phyloP scores from a whole-genome alignment of 2,797 vertebrate species.

The Gymnodraco acuticeps region DNA sequence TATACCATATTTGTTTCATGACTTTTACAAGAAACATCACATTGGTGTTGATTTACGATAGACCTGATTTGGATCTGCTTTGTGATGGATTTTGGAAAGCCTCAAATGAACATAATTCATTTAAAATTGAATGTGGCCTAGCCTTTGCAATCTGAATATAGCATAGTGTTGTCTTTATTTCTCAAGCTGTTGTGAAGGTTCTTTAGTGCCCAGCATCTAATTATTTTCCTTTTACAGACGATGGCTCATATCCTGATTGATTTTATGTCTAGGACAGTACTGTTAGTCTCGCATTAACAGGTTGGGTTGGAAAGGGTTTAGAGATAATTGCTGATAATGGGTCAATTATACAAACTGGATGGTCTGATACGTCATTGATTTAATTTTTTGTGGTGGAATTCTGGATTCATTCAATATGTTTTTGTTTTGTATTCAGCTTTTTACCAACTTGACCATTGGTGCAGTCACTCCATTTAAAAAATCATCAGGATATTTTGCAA shows the following conservation, averaged over 20 bases:
- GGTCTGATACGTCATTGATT: too few relatives aligned
- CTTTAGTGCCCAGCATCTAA: neutral
- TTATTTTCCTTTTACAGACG: neutral
- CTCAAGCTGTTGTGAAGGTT: neutral
- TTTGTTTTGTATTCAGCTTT: neutral
- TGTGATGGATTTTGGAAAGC: neutral
- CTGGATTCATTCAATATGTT: neutral
- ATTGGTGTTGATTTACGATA: neutral
- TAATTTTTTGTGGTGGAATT: neutral
- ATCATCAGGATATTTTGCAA: slow-evolving; percentile 7
- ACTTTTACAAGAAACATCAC: neutral
- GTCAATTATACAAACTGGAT: neutral
- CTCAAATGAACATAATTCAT: neutral
- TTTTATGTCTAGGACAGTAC: neutral
- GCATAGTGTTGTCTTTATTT: neutral
- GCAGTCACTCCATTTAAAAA: neutral
- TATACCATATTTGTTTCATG: neutral
- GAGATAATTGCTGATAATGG: neutral
- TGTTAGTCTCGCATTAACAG: neutral
- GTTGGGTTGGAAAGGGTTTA: neutral
- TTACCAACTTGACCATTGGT: neutral
- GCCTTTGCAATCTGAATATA: neutral
- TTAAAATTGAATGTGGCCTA: neutral
- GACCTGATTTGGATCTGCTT: neutral
- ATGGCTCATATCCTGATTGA: neutral